Conservation (phyloP, 2,888 invertebrate species). For the Cataglyphis rosenhaueri region DNA sequence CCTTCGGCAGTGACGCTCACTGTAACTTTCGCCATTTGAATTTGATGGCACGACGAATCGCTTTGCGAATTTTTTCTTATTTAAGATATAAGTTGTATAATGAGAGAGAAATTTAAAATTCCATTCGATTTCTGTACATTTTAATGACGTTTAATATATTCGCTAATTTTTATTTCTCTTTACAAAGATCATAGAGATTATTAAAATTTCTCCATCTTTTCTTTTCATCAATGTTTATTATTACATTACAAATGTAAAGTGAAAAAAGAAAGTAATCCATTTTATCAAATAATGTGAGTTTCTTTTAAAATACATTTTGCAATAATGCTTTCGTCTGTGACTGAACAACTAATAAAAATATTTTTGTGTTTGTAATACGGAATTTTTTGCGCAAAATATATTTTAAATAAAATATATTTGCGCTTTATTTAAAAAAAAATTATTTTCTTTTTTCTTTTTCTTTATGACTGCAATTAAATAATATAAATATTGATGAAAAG, state of each 20-base stretch:
- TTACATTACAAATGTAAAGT: background rate
- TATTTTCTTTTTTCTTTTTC: background rate
- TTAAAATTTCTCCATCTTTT: background rate
- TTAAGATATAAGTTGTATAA: background rate
- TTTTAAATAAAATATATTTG: background rate
- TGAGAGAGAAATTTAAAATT: background rate
- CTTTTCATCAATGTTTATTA: background rate
- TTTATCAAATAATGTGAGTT: background rate
- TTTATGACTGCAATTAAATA: background rate
- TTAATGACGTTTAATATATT: background rate
- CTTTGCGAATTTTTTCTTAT: background rate
- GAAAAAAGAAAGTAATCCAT: background rate
- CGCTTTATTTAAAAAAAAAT: background rate
- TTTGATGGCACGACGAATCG: slow-evolving; percentile 26
- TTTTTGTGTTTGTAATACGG: background rate
- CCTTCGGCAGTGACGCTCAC: slow-evolving; percentile 83
- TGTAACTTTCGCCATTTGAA: slow-evolving; percentile 65
- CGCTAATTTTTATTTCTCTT: no score
- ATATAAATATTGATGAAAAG: background rate
- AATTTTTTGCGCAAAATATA: background rate
- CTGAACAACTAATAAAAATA: background rate
- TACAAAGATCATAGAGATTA: no score
- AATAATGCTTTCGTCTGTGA: background rate
- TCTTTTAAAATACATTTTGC: background rate
- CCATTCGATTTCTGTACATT: background rate